Base-by-base conservation (phyloP, 1,140 invertebrate genomes). In the Drosophila hydei region DNA sequence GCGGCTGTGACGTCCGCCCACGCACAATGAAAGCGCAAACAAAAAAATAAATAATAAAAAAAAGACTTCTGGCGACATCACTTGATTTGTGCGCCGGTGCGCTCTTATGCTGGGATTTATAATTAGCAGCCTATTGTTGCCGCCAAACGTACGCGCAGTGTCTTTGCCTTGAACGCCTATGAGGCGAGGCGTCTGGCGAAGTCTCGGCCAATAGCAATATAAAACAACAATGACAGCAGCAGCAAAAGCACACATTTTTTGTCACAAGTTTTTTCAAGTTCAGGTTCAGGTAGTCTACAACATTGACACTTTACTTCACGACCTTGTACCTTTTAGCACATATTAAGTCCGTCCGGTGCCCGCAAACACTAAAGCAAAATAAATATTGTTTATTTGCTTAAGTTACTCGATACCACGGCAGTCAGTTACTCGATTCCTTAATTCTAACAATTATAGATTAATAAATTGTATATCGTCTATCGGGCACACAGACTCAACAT, bases 81-180 rank as follows among this genome's bases (percentile, higher is more conserved):
- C 54, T 75, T 77, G 23, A 75, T 18, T 70, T 65, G 65, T 60
- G 69, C 69, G 62, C 62, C 69, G 62, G 70, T 72, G 56, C 54
- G 68, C 63, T 77, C 62, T 77, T 73, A 83, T 72, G 68, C 64
- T 83, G 80, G 43, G 83, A 88, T 87, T 87, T 87, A 87, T 87
- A 88, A 87, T 87, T 87, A 87, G 81, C 81, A 77, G 67, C 50
- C 81, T 52, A 81, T 87, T 87, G 81, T 87, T 88, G 72, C 80
- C 80, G 80, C 76, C 76, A 84, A 72, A 64, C 43, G 62, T 61
- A 62, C 63, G 68, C 69, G 30, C 71, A 40, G 33, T 68, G 70
- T 67, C 30, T 58, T 59, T 56, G 67, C 60, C 60, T 73, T 73
- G 70, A 60, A 54, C 60, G 33, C 30, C 56, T 64, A 45, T 61